Conservation (phyloP, 2,797 vertebrate species). For the Spondyliosoma cantharus region DNA sequence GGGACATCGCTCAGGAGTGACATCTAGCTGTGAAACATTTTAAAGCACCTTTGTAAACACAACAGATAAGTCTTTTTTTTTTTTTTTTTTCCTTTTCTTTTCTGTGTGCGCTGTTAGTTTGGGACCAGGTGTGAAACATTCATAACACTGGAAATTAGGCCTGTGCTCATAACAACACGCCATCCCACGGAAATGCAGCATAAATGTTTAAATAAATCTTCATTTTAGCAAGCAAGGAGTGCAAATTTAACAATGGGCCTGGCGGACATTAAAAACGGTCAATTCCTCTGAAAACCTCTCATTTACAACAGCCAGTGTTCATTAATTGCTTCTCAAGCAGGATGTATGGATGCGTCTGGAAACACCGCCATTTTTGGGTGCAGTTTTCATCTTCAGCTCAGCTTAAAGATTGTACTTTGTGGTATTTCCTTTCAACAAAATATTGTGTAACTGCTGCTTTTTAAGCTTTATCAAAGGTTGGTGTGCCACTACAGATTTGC, state of each 20-base stretch:
- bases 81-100: not conserved
- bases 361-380: conserved; percentile 35
- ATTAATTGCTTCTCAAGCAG: not conserved
- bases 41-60: conserved; percentile 58
- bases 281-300: conserved; percentile 11
- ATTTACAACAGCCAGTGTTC: conserved; percentile 20
- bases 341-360: conserved; percentile 11
- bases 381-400: conserved; percentile 39
- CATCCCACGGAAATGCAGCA: conserved; percentile 52
- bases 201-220: conserved; percentile 33
- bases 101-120: conserved; percentile 23
- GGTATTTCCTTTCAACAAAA: conserved; percentile 38
- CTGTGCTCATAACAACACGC: conserved; percentile 37
- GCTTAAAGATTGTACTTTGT: conserved; percentile 48
- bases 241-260: conserved; percentile 42
- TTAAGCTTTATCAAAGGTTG: conserved; percentile 27
- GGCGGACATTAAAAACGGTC: conserved; percentile 14
- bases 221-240: conserved; percentile 48
- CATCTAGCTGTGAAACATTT: conserved; percentile 39
- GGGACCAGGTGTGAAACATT: conserved; percentile 48
- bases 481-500: not conserved
- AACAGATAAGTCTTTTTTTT: conserved; percentile 23
- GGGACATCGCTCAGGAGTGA: conserved; percentile 48
- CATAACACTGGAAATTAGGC: conserved; percentile 41
- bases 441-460: conserved; percentile 28